Percentiles rank a stretch among this genome's conserved stretches.
Evolutionary conservation across 2,888 invertebrate species (phyloP).

Genomic region (Aquatica leii): DNA sequence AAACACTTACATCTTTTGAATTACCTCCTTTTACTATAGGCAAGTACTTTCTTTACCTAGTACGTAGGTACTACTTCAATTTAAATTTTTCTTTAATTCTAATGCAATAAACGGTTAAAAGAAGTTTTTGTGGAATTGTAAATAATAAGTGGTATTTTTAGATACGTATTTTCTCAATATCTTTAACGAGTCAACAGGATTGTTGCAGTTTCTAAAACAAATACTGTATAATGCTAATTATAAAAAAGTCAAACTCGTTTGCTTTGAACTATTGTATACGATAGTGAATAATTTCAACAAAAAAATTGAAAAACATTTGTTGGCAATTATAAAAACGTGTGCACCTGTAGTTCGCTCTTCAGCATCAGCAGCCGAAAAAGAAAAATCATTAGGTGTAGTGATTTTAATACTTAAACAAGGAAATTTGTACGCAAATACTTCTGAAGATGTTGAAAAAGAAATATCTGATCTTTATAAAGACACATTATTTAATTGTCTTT

Average conservation of each 20-base stretch:
- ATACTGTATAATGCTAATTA: constrained; percentile 43
- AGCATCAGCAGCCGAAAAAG: constrained; percentile 47
- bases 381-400: constrained; percentile 48
- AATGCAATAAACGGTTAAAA: neutral
- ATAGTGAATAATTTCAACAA: constrained; percentile 51
- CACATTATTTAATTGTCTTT: constrained; percentile 41
- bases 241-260: constrained; percentile 43
- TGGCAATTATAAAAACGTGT: constrained; percentile 48
- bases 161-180: constrained; percentile 51
- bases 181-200: constrained; percentile 49
- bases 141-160: constrained; percentile 37
- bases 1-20: constrained; percentile 15
- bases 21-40: constrained; percentile 21
- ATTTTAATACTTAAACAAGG: constrained; percentile 25
- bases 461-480: constrained; percentile 32
- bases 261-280: constrained; percentile 52
- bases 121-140: too few relatives aligned
- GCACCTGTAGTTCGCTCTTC: constrained; percentile 44
- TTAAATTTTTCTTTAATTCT: neutral
- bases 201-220: constrained; percentile 47
- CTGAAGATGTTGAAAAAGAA: constrained; percentile 37
- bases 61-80: too few relatives aligned
- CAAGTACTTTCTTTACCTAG: constrained; percentile 39
- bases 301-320: constrained; percentile 48
- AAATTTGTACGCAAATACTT: constrained; percentile 35